A percentile compares a stretch with the other conserved stretches of the same genome.
Conservation (phyloP, 1,140 invertebrate genomes). For the Lineus longissimus region DNA sequence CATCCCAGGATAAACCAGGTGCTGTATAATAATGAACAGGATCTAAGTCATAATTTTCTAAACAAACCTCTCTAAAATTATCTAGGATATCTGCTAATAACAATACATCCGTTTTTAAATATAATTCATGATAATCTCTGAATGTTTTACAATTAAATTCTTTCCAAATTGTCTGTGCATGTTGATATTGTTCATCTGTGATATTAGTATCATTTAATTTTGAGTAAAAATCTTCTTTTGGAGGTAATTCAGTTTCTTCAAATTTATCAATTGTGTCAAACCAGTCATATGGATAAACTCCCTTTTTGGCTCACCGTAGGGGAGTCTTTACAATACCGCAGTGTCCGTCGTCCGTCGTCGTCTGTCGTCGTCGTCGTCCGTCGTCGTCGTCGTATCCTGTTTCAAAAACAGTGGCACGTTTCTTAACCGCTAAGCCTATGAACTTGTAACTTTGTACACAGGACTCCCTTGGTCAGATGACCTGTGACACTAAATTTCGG, state of each 20-base stretch:
- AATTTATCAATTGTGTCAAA: slow-evolving; percentile 27
- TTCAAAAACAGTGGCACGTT: too few species aligned
- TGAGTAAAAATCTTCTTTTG: slow-evolving; percentile 27
- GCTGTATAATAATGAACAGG: slow-evolving; percentile 24
- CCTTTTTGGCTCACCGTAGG: too few species aligned
- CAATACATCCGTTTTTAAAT: slow-evolving; percentile 25
- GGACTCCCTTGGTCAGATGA: too few species aligned
- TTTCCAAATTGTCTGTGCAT: slow-evolving; percentile 32
- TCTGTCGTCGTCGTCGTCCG: too few species aligned
- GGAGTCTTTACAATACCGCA: too few species aligned
- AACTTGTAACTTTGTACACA: too few species aligned
- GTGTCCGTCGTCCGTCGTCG: too few species aligned
- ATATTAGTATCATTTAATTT: slow-evolving; percentile 15
- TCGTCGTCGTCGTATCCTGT: too few species aligned
- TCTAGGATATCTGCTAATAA: slow-evolving; percentile 34
- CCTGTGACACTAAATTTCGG: too few species aligned
- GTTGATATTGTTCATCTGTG: slow-evolving; percentile 27
- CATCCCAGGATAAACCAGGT: slow-evolving; percentile 30
- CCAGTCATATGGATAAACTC: slow-evolving; percentile 39
- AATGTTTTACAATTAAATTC: slow-evolving; percentile 41
- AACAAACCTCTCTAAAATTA: slow-evolving; percentile 27
- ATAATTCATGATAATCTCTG: slow-evolving; percentile 17
- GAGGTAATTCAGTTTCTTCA: slow-evolving; percentile 28
- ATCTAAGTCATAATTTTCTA: slow-evolving; percentile 30
- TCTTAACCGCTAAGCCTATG: too few species aligned